Conservation (phyloP, 2,888 invertebrate species). For the Liopterus haemorrhoidalis region DNA sequence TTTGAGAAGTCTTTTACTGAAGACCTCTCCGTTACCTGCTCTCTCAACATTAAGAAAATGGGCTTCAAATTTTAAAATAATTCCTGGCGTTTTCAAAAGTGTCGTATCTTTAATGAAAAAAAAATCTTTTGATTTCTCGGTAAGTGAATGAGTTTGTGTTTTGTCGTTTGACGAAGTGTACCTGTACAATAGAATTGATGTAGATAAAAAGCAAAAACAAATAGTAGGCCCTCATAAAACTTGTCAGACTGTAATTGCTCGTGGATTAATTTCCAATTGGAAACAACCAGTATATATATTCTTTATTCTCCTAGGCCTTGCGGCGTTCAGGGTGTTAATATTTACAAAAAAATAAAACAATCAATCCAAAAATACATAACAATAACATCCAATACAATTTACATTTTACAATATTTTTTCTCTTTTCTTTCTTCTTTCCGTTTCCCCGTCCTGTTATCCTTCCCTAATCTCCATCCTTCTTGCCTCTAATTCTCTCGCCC, state of each 20-base stretch:
- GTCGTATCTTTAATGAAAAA: constrained; percentile 14
- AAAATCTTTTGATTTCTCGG: too few relatives aligned
- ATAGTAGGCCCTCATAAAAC: constrained; percentile 19
- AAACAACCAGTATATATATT: constrained; percentile 13
- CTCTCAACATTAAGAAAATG: constrained; percentile 20
- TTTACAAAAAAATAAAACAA: too few relatives aligned
- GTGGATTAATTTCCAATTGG: constrained; percentile 14
- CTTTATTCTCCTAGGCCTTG: too few relatives aligned
- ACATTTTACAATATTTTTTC: too few relatives aligned
- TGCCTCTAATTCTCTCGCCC: too few relatives aligned
- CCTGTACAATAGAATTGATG: constrained; percentile 13
- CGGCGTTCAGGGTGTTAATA: too few relatives aligned
- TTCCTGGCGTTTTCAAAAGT: constrained; percentile 11
- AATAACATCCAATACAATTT: too few relatives aligned
- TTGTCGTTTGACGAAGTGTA: constrained; percentile 8
- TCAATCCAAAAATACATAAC: too few relatives aligned
- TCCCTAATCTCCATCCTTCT: too few relatives aligned
- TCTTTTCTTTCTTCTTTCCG: too few relatives aligned
- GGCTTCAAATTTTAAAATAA: constrained; percentile 14
- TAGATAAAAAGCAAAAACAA: constrained; percentile 17
- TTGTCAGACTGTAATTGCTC: constrained; percentile 16
- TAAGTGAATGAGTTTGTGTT: too few relatives aligned
- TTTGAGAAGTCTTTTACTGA: constrained; percentile 15
- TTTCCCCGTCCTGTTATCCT: too few relatives aligned
- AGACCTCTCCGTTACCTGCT: constrained; percentile 17